A percentile compares a stretch with the other conserved stretches of the same genome.
Conservation (phyloP, 2,797 vertebrate species). For the Crocodylus rhombifer region DNA sequence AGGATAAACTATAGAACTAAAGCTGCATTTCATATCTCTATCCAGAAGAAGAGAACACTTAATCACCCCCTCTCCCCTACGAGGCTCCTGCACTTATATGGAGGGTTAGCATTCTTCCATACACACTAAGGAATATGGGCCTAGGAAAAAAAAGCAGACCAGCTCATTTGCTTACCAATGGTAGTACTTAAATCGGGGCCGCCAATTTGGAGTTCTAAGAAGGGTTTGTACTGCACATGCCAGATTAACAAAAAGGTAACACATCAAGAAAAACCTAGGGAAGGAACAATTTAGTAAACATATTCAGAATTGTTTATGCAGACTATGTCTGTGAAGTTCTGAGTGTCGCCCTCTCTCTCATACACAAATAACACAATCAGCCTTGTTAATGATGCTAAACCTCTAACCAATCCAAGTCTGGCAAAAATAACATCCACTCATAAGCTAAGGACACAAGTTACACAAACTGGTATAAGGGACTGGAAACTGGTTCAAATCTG, state of each 20-base stretch:
- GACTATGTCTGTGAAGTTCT: background rate
- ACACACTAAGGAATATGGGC: fast-evolving
- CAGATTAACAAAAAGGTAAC: slow-evolving; percentile 98
- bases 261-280: slow-evolving; percentile 98
- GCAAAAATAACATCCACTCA: background rate
- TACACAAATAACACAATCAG: background rate
- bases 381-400: background rate
- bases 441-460: background rate
- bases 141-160: fast-evolving
- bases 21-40: background rate
- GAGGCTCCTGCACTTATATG: background rate
- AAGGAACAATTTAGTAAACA: background rate
- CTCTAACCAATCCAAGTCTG: background rate
- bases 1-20: background rate
- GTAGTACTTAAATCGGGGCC: slow-evolving; percentile 96
- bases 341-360: background rate
- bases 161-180: slow-evolving; percentile 89
- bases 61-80: background rate
- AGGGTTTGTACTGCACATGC: slow-evolving; percentile 98
- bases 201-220: slow-evolving; percentile 96
- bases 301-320: background rate
- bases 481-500: no score
- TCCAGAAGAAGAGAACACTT: background rate
- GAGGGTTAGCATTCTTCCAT: background rate
- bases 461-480: no score